Evolutionary conservation across 2,888 invertebrate genomes (phyloP).

Genomic region (Hydroisotoma schaefferi): DNA sequence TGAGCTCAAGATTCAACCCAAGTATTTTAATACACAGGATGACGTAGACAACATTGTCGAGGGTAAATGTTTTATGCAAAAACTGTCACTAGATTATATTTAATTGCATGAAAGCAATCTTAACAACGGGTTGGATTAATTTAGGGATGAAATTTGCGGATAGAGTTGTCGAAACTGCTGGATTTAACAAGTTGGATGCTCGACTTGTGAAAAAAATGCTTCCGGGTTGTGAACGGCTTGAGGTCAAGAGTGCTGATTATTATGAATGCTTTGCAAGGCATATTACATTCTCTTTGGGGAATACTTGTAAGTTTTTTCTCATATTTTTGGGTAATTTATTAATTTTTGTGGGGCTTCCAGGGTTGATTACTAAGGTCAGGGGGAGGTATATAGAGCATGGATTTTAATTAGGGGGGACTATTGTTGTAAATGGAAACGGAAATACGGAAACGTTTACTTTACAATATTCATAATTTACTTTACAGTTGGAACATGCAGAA

Average conservation of each 20-base stretch:
- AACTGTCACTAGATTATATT: neutral
- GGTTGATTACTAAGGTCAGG: no score
- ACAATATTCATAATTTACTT: neutral
- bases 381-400: no score
- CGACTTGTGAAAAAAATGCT: neutral
- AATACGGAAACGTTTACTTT: no score
- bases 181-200: neutral
- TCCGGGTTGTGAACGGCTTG: slow-evolving; percentile 1
- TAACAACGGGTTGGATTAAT: no score
- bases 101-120: neutral
- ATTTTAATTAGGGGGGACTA: no score
- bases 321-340: no score
- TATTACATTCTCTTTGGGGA: slow-evolving; percentile 2
- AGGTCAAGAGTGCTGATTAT: neutral
- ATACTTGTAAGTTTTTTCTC: slow-evolving; percentile 2
- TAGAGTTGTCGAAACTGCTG: neutral
- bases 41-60: slow-evolving; percentile 1
- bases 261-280: slow-evolving; percentile 4
- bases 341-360: no score
- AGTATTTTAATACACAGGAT: neutral
- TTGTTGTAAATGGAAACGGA: no score
- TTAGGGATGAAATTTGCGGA: neutral
- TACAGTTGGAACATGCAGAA: slow-evolving; percentile 8
- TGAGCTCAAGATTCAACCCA: neutral
- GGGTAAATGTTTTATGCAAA: neutral